phyloP scores from a whole-genome alignment of 2,797 vertebrate genomes.

The Lepidocolaptes lacrymiger region DNA sequence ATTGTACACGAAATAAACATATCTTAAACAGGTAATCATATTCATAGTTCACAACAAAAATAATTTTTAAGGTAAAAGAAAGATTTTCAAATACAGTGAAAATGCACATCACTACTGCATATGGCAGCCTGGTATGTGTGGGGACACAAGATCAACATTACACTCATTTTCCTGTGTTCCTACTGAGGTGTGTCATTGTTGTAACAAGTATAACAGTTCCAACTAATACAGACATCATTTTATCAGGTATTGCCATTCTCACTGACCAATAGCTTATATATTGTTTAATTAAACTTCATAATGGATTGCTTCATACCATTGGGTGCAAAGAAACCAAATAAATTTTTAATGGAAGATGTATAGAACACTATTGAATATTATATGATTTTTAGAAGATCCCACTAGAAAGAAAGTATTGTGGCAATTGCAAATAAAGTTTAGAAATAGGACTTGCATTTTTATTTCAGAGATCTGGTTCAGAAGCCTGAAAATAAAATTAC shows the following conservation, averaged over 20 bases:
- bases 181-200: not conserved
- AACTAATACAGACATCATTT: not conserved
- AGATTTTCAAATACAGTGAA: not conserved
- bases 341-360: not conserved
- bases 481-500: not conserved
- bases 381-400: not conserved
- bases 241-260: not conserved
- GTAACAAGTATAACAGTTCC: not conserved
- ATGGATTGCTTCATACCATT: not conserved
- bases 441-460: not conserved
- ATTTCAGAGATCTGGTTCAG: not conserved
- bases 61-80: not conserved
- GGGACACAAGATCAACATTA: not conserved
- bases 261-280: not conserved
- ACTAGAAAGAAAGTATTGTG: not conserved
- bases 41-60: not conserved
- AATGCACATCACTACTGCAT: not conserved
- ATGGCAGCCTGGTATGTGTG: fast-evolving
- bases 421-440: not conserved
- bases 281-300: not conserved
- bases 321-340: not conserved
- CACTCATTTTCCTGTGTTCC: not conserved
- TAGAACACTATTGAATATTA: not conserved
- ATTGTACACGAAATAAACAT: not conserved
- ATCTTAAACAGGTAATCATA: not conserved